Percentiles rank a stretch among this genome's conserved stretches.
Conservation (phyloP, 2,113 vertebrate genomes). For the Micronycteris hirsuta region DNA sequence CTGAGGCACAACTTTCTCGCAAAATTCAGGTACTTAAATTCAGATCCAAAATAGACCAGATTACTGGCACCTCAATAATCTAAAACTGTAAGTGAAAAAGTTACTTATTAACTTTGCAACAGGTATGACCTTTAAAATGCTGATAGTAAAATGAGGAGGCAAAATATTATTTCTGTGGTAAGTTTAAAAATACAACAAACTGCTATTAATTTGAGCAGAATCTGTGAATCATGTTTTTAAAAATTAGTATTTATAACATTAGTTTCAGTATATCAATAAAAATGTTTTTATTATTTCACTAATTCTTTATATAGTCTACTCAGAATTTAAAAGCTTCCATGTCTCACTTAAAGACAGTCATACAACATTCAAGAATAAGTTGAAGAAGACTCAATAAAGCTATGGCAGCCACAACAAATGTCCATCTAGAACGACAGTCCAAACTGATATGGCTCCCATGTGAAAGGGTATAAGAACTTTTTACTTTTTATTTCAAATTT, state of each 20-base stretch:
- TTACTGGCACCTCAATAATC: not conserved
- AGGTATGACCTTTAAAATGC: not conserved
- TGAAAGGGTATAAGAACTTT: not conserved
- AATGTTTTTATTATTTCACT: not conserved
- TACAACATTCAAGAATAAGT: not conserved
- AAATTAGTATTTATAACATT: not conserved
- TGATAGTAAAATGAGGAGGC: not conserved
- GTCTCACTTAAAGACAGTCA: not conserved
- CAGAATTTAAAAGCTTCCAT: not conserved
- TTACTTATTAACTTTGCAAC: not conserved
- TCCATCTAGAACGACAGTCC: not conserved
- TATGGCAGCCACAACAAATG: not conserved
- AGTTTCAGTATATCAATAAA: not conserved
- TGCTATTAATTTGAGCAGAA: not conserved
- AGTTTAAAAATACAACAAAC: not conserved
- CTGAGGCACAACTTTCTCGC: not conserved
- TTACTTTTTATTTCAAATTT: not conserved
- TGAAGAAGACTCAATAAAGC: not conserved
- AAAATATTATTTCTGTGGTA: not conserved
- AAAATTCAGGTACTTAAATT: not conserved
- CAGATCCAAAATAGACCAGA: not conserved
- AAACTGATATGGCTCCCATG: not conserved
- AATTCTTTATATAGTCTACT: not conserved
- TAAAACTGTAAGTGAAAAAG: not conserved
- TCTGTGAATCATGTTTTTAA: not conserved